Conservation (phyloP, 2,113 vertebrate genomes). For the Nerophis ophidion region DNA sequence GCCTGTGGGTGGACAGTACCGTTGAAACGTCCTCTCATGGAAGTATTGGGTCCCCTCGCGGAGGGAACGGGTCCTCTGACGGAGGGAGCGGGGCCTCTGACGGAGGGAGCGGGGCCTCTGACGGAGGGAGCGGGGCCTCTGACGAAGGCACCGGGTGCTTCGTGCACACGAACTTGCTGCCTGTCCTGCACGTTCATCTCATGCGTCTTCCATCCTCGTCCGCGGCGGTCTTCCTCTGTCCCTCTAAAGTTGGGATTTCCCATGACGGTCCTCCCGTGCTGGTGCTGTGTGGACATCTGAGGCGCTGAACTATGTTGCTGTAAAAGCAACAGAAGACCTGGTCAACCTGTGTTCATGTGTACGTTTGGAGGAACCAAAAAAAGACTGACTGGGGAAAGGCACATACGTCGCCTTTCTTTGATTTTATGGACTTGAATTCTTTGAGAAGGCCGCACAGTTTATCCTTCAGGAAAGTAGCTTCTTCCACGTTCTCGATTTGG, state of each 20-base stretch:
- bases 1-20: conserved; percentile 21
- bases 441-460: conserved; percentile 64
- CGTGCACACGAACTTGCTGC: conserved; percentile 9
- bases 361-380: neutral
- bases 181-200: conserved; percentile 9
- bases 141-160: conserved; percentile 20
- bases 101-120: too few species aligned
- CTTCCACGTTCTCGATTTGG: conserved; percentile 68
- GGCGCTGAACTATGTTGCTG: conserved; percentile 34
- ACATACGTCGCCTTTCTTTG: conserved; percentile 45
- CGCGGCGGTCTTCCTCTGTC: conserved; percentile 19
- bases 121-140: conserved; percentile 1
- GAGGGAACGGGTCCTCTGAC: too few species aligned
- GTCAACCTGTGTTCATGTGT: too few species aligned
- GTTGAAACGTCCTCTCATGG: conserved; percentile 33
- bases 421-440: conserved; percentile 67
- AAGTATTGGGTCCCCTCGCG: neutral
- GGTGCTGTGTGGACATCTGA: conserved; percentile 6
- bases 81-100: too few species aligned
- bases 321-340: conserved; percentile 6
- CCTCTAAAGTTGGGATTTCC: conserved; percentile 34
- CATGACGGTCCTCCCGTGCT: conserved; percentile 23
- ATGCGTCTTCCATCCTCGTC: conserved; percentile 18
- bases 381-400: neutral
- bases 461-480: conserved; percentile 68